Conservation (phyloP, 1,140 invertebrate species). For the Drepana arcuata region DNA sequence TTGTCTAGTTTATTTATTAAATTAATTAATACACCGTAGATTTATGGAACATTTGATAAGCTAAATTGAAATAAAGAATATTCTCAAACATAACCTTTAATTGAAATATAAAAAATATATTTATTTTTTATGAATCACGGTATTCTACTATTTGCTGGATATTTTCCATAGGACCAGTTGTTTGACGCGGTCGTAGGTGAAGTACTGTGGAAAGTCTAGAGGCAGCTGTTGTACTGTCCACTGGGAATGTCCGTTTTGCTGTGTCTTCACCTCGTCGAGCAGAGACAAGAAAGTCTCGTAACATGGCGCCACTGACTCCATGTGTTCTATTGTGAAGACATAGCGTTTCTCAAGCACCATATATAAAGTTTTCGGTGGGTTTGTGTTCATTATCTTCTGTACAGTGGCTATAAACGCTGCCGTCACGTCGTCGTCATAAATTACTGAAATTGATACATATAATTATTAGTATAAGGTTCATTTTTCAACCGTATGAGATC, state of each 20-base stretch:
- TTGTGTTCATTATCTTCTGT: conserved; percentile 76
- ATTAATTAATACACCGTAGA: conserved; percentile 8
- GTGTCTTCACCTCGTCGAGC: conserved; percentile 66
- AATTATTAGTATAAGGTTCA: no score
- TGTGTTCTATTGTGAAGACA: conserved; percentile 86
- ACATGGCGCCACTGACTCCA: conserved; percentile 86
- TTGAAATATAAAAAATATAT: no score
- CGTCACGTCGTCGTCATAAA: conserved; percentile 90
- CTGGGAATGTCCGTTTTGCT: conserved; percentile 51
- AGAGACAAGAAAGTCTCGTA: conserved; percentile 85
- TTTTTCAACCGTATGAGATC: no score
- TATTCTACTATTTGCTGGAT: no score
- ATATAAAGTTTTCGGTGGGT: conserved; percentile 77
- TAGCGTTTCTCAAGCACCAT: conserved; percentile 89
- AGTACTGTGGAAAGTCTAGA: conserved; percentile 86
- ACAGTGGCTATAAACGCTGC: conserved; percentile 85
- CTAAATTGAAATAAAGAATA: conserved; percentile 6
- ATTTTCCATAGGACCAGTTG: conserved; percentile 85
- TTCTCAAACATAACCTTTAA: no score
- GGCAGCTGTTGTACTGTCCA: conserved; percentile 77
- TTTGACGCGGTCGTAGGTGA: conserved; percentile 84
- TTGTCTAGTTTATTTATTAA: conserved; percentile 37
- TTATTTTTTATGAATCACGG: no score
- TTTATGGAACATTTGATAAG: no score
- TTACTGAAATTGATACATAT: no score